These are phyloP conservation scores for Tipula vernalis DNA, from an alignment of 2,888 invertebrate genomes.

Conservation along the genomic window DNA sequence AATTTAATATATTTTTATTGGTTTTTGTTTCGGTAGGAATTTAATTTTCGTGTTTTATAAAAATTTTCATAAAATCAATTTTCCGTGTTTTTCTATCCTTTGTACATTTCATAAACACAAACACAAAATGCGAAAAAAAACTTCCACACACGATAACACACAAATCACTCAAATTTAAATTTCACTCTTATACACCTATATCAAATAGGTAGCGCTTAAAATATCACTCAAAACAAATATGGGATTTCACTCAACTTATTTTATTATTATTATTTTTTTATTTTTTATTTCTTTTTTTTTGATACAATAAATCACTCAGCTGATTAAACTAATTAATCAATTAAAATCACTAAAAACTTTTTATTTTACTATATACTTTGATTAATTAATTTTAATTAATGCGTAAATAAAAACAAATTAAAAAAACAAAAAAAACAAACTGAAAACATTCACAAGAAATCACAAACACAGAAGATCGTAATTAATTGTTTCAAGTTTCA, in stretches of 20 bases:
- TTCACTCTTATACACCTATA: background rate
- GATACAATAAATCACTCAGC: background rate
- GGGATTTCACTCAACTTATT: background rate
- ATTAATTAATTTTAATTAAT: background rate
- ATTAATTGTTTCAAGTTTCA: background rate
- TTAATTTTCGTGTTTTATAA: background rate
- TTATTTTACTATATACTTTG: background rate
- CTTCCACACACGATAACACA: background rate
- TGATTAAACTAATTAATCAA: background rate
- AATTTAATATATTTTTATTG: background rate
- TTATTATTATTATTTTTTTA: background rate
- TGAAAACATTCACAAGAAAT: background rate
- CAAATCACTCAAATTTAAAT: background rate
- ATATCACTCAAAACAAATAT: background rate
- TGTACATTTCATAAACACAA: background rate
- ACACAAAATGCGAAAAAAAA: background rate
- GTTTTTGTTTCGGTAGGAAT: background rate
- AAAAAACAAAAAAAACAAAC: background rate
- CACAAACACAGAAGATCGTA: background rate
- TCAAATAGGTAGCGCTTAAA: background rate
- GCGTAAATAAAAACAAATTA: background rate
- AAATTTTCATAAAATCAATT: background rate
- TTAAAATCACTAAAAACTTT: background rate
- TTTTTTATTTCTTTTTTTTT: no score
- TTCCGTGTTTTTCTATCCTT: constrained; percentile 4